Percentiles rank a stretch among this genome's conserved stretches.
phyloP scores from a whole-genome alignment of 2,888 invertebrate genomes.

The Crossocerus cetratus region DNA sequence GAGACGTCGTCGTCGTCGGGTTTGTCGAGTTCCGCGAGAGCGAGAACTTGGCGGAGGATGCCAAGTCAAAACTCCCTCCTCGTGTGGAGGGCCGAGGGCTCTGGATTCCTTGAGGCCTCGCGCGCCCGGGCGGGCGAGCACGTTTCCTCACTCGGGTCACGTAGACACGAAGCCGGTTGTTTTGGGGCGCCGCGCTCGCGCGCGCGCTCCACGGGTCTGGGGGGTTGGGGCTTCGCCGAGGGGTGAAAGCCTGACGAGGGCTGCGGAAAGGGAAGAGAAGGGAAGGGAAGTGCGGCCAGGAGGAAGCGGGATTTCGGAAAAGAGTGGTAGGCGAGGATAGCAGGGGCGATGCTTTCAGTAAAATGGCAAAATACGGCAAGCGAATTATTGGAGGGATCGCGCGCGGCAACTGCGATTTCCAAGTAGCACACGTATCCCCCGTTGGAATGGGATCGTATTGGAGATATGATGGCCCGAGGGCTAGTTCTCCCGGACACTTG shows the following conservation, averaged over 20 bases:
- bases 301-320: slow-evolving; percentile 16
- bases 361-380: slow-evolving; percentile 63
- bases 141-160: slow-evolving; percentile 53
- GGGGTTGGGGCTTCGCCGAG: not conserved
- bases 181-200: too few relatives aligned
- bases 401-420: slow-evolving; percentile 52
- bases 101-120: slow-evolving; percentile 25
- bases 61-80: slow-evolving; percentile 47
- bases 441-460: slow-evolving; percentile 38
- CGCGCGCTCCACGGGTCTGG: slow-evolving; percentile 12
- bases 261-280: not conserved
- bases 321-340: slow-evolving; percentile 31
- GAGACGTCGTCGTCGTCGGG: not conserved
- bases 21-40: slow-evolving; percentile 36
- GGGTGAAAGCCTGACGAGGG: not conserved
- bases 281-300: too few relatives aligned
- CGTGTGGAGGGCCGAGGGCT: slow-evolving; percentile 19
- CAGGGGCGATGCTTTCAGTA: slow-evolving; percentile 40
- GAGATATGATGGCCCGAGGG: slow-evolving; percentile 1
- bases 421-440: slow-evolving; percentile 52
- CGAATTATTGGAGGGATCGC: slow-evolving; percentile 58
- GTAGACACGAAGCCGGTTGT: slow-evolving; percentile 55
- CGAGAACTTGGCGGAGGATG: slow-evolving; percentile 43
- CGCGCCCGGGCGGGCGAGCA: slow-evolving; percentile 24
- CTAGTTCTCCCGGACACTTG: too few relatives aligned